Evolutionary conservation across 1,140 invertebrate species (phyloP), one percentile per base, ranked within the genome.

Genomic region (Drosophila pectinifera): DNA sequence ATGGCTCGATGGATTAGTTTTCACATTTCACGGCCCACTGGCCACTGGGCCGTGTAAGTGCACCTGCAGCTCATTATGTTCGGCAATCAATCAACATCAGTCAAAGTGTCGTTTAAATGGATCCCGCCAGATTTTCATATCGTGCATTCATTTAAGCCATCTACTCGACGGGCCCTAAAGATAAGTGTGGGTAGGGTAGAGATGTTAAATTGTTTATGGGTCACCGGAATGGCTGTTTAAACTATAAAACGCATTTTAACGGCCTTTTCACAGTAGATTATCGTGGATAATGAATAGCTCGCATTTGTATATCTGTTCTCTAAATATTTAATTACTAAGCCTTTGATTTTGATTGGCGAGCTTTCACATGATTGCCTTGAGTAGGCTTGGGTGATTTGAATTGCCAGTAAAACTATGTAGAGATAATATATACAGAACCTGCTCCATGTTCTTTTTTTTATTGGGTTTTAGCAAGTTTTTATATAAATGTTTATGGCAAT

Each of bases 11-110:
- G 68, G 51, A 72, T 72, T 72, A 57, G 65, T 70, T 57, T 72
- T 70, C 68, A 46, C 64, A 46, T 42, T 64, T 69, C 34, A 70
- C 51, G 70, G 41, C 24, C 51, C 53, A 57, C 38, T 22, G 39
- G 51, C 24, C 63, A 31, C 13, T 41, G 10, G 18, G 13, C 14
- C 38, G 22, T n/a, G 20, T 39, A 34, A 72, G 36, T 70, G 68
- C 68, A 70, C 51, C 51, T 70, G 65, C 41, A 70, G 45, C 49
- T 48, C 65, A 57, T 69, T 72, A 38, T 43, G 51, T 36, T 38
- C 13, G 64, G 34, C 51, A 39, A 72, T 72, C 64, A 72, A 70
- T 72, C 65, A 72, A 57, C 36, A 68, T 70, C 68, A 72, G 58
- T 39, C 42, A 43, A 67, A 68, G 36, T 65, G 42, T 72, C 42